Evolutionary conservation across 2,797 vertebrate genomes (phyloP).

Genomic region (Lophius americanus): DNA sequence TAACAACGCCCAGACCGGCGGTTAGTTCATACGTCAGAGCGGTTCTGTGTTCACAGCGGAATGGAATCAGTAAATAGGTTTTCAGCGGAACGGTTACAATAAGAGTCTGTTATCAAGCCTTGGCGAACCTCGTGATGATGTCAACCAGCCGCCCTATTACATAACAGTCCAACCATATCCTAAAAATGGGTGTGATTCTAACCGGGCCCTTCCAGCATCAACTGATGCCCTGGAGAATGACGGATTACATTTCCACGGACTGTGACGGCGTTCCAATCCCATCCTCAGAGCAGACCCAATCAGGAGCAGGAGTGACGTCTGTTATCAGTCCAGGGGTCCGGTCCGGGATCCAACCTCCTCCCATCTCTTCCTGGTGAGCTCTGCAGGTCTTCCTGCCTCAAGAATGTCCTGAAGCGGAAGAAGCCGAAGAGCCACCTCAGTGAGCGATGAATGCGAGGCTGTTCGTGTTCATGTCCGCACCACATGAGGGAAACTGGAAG

Average conservation of each 20-base stretch:
- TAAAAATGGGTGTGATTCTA: too few species aligned
- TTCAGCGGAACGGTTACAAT: constrained; percentile 36
- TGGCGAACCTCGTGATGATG: constrained; percentile 55
- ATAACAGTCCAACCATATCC: constrained; percentile 19
- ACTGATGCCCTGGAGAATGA: too few species aligned
- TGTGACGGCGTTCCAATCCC: too few species aligned
- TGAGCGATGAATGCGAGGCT: constrained; percentile 13
- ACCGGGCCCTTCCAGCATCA: too few species aligned
- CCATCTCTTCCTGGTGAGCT: too few species aligned
- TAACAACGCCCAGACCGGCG: too few species aligned
- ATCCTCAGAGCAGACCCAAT: too few species aligned
- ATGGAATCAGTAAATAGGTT: constrained; percentile 24
- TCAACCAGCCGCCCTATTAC: constrained; percentile 32
- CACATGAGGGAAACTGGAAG: constrained; percentile 26
- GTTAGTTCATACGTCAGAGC: constrained; percentile 18
- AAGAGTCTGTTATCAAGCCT: constrained; percentile 42
- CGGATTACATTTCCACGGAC: too few species aligned
- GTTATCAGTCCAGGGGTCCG: too few species aligned
- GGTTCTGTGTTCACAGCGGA: constrained; percentile 14
- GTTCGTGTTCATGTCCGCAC: constrained; percentile 17
- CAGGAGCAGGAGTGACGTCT: too few species aligned
- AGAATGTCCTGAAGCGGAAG: neutral
- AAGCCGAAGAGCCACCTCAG: neutral
- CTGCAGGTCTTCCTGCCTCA: neutral
- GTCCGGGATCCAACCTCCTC: too few species aligned